phyloP scores from a whole-genome alignment of 2,113 vertebrate genomes.

The Cyprinus carpio region DNA sequence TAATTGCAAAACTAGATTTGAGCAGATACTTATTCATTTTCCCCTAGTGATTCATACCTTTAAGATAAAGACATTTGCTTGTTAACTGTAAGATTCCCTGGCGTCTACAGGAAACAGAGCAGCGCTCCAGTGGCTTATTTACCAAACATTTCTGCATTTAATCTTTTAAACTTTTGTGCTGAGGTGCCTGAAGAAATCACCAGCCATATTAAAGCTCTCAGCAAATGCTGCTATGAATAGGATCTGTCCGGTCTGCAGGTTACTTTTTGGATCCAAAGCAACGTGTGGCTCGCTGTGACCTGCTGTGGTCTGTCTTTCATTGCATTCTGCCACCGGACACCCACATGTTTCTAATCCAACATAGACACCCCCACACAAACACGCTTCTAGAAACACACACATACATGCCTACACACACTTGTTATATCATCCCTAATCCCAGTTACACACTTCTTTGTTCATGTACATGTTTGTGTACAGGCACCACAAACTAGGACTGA shows the following conservation, averaged over 20 bases:
- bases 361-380: slow-evolving; percentile 43
- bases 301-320: slow-evolving; percentile 57
- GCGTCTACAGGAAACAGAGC: not conserved
- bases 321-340: slow-evolving; percentile 60
- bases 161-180: not conserved
- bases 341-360: slow-evolving; percentile 56
- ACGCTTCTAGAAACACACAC: slow-evolving; percentile 54
- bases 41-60: not conserved
- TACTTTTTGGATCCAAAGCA: not conserved
- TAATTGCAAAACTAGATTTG: not conserved
- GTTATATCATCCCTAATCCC: slow-evolving; percentile 71
- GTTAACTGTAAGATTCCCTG: not conserved
- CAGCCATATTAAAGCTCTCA: not conserved
- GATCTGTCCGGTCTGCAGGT: not conserved
- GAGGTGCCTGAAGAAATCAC: not conserved
- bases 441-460: slow-evolving; percentile 40
- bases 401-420: slow-evolving; percentile 64
- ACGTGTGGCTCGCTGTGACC: slow-evolving; percentile 48
- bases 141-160: not conserved
- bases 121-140: not conserved
- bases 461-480: slow-evolving; percentile 14
- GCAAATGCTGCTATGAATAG: not conserved
- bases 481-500: not conserved
- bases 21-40: not conserved
- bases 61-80: not conserved